Conservation (phyloP, 2,797 vertebrate species). For the Taenioides sp. region DNA sequence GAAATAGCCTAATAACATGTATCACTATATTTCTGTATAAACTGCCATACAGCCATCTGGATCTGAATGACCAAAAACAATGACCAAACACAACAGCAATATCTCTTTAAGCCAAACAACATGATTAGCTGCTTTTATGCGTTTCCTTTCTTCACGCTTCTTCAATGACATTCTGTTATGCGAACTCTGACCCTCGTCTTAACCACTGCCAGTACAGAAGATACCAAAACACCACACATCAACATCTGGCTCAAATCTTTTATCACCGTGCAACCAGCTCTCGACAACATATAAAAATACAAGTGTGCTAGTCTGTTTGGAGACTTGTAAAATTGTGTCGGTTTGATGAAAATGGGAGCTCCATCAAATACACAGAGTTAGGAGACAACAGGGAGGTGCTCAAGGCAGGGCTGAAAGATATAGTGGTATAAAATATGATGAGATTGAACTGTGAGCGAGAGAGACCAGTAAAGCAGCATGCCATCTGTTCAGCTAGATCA, state of each 20-base stretch:
- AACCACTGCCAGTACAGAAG: not conserved
- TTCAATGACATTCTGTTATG: conserved; percentile 19
- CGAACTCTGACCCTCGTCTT: conserved; percentile 11
- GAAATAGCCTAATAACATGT: not conserved
- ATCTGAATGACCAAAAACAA: too few relatives aligned
- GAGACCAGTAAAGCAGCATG: not conserved
- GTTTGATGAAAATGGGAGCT: conserved; percentile 23
- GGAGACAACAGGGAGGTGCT: conserved; percentile 1
- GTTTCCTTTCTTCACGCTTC: conserved; percentile 11
- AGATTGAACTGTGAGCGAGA: not conserved
- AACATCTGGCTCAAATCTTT: conserved; percentile 46
- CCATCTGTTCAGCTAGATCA: not conserved
- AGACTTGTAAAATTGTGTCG: conserved; percentile 29
- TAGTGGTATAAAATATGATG: not conserved
- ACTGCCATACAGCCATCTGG: too few relatives aligned
- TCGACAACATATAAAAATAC: conserved; percentile 30
- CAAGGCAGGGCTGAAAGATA: not conserved
- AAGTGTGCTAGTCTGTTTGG: conserved; percentile 25
- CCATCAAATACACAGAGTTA: conserved; percentile 20
- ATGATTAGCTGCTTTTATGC: not conserved
- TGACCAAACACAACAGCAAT: too few relatives aligned
- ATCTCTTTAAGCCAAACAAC: not conserved
- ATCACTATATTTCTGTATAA: too few relatives aligned
- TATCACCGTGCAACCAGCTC: conserved; percentile 41
- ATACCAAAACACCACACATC: conserved; percentile 26